Conservation (phyloP, 2,113 vertebrate genomes). For the Laterallus jamaicensis region DNA sequence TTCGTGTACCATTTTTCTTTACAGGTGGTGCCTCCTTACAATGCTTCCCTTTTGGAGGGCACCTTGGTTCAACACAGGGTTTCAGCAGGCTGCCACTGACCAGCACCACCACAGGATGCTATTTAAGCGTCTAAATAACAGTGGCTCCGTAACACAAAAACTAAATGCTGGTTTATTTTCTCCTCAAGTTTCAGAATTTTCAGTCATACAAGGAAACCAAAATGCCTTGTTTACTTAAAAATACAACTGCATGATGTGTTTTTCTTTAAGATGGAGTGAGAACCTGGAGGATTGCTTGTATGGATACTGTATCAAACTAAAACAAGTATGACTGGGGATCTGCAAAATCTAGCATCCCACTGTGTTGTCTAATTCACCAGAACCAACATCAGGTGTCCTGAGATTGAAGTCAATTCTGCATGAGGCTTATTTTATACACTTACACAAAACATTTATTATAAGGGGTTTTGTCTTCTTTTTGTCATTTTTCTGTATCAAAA, state of each 20-base stretch:
- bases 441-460: neutral
- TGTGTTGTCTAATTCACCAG: neutral
- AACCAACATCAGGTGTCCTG: neutral
- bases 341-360: neutral
- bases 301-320: neutral
- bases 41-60: neutral
- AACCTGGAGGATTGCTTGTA: neutral
- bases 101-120: constrained; percentile 4
- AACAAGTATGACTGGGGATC: neutral
- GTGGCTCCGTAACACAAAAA: neutral
- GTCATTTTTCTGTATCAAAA: neutral
- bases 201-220: neutral
- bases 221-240: constrained; percentile 5
- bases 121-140: constrained; percentile 38
- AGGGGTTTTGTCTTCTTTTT: neutral
- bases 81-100: neutral
- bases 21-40: neutral
- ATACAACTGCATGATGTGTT: neutral
- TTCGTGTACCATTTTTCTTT: neutral
- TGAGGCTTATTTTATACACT: neutral
- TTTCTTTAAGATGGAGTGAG: neutral
- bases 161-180: constrained; percentile 24
- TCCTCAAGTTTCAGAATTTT: constrained; percentile 27
- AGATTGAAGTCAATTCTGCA: neutral
- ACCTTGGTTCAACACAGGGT: neutral